Evolutionary conservation across 2,797 vertebrate species (phyloP), one percentile per base, ranked within the genome.

Genomic region (Fratercula arctica): DNA sequence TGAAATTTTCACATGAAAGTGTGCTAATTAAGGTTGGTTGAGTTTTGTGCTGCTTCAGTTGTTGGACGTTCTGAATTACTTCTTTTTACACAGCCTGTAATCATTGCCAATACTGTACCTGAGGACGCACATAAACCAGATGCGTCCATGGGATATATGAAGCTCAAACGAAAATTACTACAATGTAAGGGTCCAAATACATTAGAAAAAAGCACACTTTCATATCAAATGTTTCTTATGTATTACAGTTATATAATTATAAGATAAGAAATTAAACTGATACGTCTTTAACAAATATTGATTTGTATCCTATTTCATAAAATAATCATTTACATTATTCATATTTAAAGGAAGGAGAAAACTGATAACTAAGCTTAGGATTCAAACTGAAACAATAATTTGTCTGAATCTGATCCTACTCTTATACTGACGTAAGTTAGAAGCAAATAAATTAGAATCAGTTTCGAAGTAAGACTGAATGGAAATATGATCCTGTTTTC

Each of bases 181-280:
- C 17, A 63, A n/a, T 3, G 2, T 25, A 68, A 61, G 26, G 16
- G 11, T 48, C 13, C 23, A 93, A 70, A 54, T 16, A 48, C 10
- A 72, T 2, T 35, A 56, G 21, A 24, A 46, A 81, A 56, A 50
- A 26, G 1, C 0, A 23, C 2, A n/a, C 4, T 41, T 95, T 43
- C 5, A 23, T 43, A 18, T 8, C 0, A 9, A 4, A 1, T 29
- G 46, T 74, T 69, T 64, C 21, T 48, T 13, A 46, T 5, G 4
- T 29, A n/a, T 45, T 63, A 11, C 13, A 9, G 60, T 25, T 24
- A n/a, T 43, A 35, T 7, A 57, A 80, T 26, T 53, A 57, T 3
- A 74, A 50, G 16, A 69, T 25, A 20, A 94, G 29, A 72, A 90
- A 78, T 61, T 45, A 72, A 90, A 41, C 4, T 1, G 9, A 43